phyloP scores from a whole-genome alignment of 2,797 vertebrate species.

The Anguilla pacifica region DNA sequence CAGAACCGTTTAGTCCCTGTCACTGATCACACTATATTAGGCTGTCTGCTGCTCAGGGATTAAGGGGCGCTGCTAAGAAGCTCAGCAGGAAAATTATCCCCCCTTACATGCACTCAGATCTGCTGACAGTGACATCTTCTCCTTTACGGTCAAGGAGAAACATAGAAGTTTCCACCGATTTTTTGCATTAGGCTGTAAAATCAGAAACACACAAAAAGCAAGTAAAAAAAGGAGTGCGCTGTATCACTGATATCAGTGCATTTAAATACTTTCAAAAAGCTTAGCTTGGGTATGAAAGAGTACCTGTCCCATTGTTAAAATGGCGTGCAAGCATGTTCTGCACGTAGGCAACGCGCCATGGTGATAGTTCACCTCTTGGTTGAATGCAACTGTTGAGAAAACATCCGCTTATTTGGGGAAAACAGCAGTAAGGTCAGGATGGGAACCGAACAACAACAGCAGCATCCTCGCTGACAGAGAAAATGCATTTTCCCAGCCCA shows the following conservation, averaged over 20 bases:
- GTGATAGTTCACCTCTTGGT: background rate
- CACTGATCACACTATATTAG: slow-evolving; percentile 9
- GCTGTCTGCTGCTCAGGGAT: background rate
- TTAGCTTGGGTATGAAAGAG: background rate
- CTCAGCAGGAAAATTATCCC: slow-evolving; percentile 1
- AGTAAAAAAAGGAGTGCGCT: background rate
- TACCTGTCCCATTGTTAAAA: background rate
- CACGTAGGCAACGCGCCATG: background rate
- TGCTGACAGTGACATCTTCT: background rate
- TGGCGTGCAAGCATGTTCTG: background rate
- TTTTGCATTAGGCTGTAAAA: background rate
- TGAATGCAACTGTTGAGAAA: background rate
- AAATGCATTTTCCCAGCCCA: background rate
- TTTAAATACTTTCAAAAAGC: background rate
- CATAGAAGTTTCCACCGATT: background rate
- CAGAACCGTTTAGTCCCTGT: slow-evolving; percentile 7
- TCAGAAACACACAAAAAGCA: background rate
- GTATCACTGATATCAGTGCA: background rate
- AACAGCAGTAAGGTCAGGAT: background rate
- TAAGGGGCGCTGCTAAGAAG: slow-evolving; percentile 5
- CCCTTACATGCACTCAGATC: background rate
- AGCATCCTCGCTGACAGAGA: background rate
- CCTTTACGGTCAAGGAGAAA: background rate
- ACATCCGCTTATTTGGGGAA: too few relatives aligned
- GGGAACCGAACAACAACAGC: background rate